Conservation (phyloP, 2,888 invertebrate genomes). For the Limulus polyphemus region DNA sequence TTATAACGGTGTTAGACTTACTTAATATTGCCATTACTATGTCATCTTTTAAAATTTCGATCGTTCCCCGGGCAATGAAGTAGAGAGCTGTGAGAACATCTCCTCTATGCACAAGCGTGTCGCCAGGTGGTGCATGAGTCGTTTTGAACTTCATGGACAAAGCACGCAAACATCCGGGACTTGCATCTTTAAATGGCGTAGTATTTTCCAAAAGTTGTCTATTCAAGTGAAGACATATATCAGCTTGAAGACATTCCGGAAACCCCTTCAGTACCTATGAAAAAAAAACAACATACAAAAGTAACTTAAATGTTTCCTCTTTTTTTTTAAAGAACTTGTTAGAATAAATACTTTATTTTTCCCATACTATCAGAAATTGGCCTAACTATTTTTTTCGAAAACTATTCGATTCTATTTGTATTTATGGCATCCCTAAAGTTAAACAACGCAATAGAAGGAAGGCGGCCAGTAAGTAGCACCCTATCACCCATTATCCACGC, state of each 20-base stretch:
- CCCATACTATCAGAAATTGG: no score
- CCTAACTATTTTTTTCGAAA: no score
- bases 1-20: slow-evolving; percentile 33
- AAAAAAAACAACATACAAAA: no score
- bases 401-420: no score
- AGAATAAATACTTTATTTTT: no score
- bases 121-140: slow-evolving; percentile 91
- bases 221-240: slow-evolving; percentile 95
- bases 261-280: slow-evolving; percentile 72
- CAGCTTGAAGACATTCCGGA: slow-evolving; percentile 96
- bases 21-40: slow-evolving; percentile 95
- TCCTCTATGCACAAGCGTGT: slow-evolving; percentile 83
- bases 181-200: slow-evolving; percentile 88
- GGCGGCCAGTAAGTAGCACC: no score
- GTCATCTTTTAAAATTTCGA: slow-evolving; percentile 93
- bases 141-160: slow-evolving; percentile 91
- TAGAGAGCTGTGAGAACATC: slow-evolving; percentile 93
- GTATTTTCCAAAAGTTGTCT: slow-evolving; percentile 86
- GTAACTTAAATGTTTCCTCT: no score
- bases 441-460: no score
- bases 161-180: slow-evolving; percentile 91
- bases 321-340: no score
- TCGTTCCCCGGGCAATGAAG: slow-evolving; percentile 92
- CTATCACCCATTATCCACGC: no score
- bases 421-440: no score